Percentiles rank a stretch among this genome's conserved stretches.
Evolutionary conservation across 2,888 invertebrate genomes (phyloP).

Genomic region (Papilio gigon): DNA sequence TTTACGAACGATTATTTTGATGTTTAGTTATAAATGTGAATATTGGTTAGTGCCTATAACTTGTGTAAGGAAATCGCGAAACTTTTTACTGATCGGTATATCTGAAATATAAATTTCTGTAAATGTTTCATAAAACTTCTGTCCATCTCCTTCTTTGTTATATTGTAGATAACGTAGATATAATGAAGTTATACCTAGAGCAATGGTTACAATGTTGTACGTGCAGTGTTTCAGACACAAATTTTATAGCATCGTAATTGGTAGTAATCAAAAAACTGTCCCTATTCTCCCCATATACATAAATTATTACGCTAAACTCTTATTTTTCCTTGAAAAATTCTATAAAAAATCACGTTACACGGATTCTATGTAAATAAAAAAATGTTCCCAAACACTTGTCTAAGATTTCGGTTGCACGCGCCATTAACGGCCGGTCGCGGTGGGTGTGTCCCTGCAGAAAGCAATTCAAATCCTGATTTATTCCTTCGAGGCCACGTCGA

Average conservation of each 20-base stretch:
- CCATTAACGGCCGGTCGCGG: slow-evolving; percentile 77
- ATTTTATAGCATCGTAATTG: too few species aligned
- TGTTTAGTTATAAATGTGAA: slow-evolving; percentile 35
- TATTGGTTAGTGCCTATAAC: slow-evolving; percentile 17
- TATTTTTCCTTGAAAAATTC: not conserved
- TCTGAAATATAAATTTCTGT: not conserved
- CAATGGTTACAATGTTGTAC: not conserved
- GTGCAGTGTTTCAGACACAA: not conserved
- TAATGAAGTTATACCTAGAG: too few species aligned
- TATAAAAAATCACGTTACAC: slow-evolving; percentile 47
- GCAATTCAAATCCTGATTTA: slow-evolving; percentile 79
- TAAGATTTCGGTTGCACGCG: slow-evolving; percentile 79
- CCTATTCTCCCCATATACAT: not conserved
- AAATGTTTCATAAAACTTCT: not conserved
- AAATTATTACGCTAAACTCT: not conserved
- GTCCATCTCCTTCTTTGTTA: too few species aligned
- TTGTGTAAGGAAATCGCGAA: not conserved
- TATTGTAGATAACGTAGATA: too few species aligned
- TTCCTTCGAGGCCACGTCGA: slow-evolving; percentile 70
- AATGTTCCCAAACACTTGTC: slow-evolving; percentile 70
- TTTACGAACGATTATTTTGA: slow-evolving; percentile 60
- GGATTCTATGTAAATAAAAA: slow-evolving; percentile 74
- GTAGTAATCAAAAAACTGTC: not conserved
- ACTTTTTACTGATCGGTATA: not conserved
- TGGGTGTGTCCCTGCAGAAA: slow-evolving; percentile 79